Base-by-base conservation (phyloP, 2,797 vertebrate genomes). In the Erpetoichthys calabaricus region DNA sequence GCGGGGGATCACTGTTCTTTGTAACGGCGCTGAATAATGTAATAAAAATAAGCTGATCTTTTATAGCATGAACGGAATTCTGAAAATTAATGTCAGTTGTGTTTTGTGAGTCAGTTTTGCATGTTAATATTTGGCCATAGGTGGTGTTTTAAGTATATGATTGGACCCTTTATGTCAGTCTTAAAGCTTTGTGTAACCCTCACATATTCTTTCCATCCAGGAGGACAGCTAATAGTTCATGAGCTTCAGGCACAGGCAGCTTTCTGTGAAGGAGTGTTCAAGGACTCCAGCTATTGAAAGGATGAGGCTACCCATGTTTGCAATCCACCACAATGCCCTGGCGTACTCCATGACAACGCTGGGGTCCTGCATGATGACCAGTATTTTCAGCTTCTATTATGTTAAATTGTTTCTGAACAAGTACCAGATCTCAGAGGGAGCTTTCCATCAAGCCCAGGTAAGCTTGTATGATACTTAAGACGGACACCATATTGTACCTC, bases 311-410 rank as follows among this genome's bases (percentile, higher is more conserved):
- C 61, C 56, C 1, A 45, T 42, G 1, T 55, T 70, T 45, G 75
- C 77, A 56, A 64, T 87, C 59, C 82, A 89, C 57, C 67, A 70
- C 8, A 79, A 75, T 60, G 85, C 88, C 0, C 53, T 91, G 70
- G 85, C 91, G 8, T 96, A 89, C 68, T 82, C 85, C 59, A 87
- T 91, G 89, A 91, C 90, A 6, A 91, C 90, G 0, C 73, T 97
- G 44, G 92, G 91, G 2, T 74, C 89, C 50, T 70, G 75, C 49
- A 91, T 93, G 91, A 87, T 96, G 73, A 94, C 89, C 76, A 90
- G 84, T 45, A 82, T 94, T 64, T 97, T 96, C 65, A 86, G 74
- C 70, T 98, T 97, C 76, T 97, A 97, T 70, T 95, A 89, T 1
- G 86, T 97, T 7, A 96, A 97, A 69, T 82, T 97, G 10, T 96